phyloP scores from a whole-genome alignment of 2,113 vertebrate genomes.

The Nettapus auritus region DNA sequence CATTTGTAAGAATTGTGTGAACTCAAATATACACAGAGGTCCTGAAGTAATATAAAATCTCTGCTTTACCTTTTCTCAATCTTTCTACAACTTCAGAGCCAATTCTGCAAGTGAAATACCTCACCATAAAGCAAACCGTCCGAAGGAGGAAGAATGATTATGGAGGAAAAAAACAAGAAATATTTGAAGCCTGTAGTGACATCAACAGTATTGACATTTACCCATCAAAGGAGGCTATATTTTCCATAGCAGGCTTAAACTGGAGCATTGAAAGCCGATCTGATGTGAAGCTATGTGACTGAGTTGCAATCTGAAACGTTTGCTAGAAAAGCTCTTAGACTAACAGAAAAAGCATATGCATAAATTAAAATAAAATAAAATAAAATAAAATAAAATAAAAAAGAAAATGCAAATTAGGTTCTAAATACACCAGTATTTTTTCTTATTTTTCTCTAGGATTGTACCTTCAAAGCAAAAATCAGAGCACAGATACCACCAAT shows the following conservation, averaged over 20 bases:
- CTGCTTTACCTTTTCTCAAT: background rate
- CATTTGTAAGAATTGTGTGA: background rate
- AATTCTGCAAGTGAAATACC: background rate
- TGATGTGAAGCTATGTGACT: background rate
- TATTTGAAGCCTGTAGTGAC: background rate
- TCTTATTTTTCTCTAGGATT: background rate
- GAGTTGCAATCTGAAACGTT: background rate
- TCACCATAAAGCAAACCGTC: background rate
- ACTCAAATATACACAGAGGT: background rate
- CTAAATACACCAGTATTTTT: background rate
- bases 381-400: background rate
- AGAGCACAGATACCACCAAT: background rate
- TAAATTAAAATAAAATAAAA: background rate
- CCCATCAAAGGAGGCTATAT: background rate
- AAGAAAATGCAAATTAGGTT: background rate
- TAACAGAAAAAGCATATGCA: rapidly evolving
- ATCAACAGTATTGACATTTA: background rate
- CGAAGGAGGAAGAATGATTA: background rate
- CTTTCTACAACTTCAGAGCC: background rate
- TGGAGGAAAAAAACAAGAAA: background rate
- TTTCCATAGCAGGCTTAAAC: background rate
- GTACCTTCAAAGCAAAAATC: background rate
- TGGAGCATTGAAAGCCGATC: background rate
- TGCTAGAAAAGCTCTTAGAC: background rate
- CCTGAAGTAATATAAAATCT: background rate